Evolutionary conservation across 2,888 invertebrate species (phyloP).

Genomic region (Ennomos quercinarius): DNA sequence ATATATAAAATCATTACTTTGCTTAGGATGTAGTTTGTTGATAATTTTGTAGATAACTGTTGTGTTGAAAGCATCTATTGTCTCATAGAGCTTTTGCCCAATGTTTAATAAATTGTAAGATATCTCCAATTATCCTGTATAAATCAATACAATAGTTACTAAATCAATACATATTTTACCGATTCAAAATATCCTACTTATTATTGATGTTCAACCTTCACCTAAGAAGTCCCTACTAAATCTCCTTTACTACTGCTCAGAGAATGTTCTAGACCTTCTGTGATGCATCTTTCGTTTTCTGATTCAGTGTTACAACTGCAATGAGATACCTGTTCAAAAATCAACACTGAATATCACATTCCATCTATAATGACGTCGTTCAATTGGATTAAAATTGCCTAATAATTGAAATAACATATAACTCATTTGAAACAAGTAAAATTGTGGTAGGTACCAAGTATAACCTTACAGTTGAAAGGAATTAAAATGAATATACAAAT

Average conservation of each 20-base stretch:
- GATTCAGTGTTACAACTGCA: neutral
- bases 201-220: constrained; percentile 31
- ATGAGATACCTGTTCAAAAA: neutral
- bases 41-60: constrained; percentile 18
- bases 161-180: constrained; percentile 12
- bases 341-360: neutral
- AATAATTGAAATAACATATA: too few relatives aligned
- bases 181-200: constrained; percentile 19
- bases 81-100: constrained; percentile 21
- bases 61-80: constrained; percentile 19
- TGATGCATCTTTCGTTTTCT: constrained; percentile 34
- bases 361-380: too few relatives aligned
- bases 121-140: constrained; percentile 12
- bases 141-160: constrained; percentile 15
- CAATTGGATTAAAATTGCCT: too few relatives aligned
- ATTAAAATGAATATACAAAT: too few relatives aligned
- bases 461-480: too few relatives aligned
- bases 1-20: constrained; percentile 11
- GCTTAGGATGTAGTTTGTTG: constrained; percentile 12
- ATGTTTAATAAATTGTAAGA: constrained; percentile 11
- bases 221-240: constrained; percentile 19
- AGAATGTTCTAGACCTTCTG: constrained; percentile 70
- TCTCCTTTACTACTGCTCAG: constrained; percentile 34
- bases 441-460: too few relatives aligned
- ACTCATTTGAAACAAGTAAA: too few relatives aligned